phyloP scores from a whole-genome alignment of 2,113 vertebrate species.

The Emydura subglobosa region DNA sequence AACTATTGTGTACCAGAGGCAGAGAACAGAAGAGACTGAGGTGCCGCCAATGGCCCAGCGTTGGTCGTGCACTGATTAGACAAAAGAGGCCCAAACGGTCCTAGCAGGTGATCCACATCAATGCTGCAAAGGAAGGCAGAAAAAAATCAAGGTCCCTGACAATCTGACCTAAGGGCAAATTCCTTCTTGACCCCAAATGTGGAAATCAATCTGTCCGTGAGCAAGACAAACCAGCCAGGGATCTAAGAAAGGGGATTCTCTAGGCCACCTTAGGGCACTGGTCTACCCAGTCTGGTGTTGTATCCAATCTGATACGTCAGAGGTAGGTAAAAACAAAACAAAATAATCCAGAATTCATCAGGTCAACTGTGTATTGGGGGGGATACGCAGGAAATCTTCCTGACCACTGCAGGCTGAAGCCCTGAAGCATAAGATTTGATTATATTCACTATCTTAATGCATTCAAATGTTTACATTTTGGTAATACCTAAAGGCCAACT shows the following conservation, averaged over 20 bases:
- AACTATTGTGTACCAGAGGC: background rate
- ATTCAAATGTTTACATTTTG: background rate
- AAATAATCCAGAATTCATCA: background rate
- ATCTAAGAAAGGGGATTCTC: too few relatives aligned
- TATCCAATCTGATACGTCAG: background rate
- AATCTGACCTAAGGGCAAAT: background rate
- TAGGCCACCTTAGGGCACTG: background rate
- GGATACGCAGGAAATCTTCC: background rate
- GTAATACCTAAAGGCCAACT: background rate
- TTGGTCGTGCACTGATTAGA: too few relatives aligned
- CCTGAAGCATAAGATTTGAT: background rate
- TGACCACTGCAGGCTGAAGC: background rate
- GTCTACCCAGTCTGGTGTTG: background rate
- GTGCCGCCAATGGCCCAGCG: background rate
- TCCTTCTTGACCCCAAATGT: background rate
- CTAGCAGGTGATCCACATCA: too few relatives aligned
- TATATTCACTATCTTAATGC: too few relatives aligned
- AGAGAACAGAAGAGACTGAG: background rate
- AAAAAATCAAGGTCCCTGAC: background rate
- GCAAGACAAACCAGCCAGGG: background rate
- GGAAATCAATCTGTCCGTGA: background rate
- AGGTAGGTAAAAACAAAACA: background rate
- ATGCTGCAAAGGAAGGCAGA: too few relatives aligned
- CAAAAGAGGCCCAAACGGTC: background rate
- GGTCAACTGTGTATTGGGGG: background rate